Conservation (phyloP, 2,113 vertebrate species). For the Gallinago undulata region DNA sequence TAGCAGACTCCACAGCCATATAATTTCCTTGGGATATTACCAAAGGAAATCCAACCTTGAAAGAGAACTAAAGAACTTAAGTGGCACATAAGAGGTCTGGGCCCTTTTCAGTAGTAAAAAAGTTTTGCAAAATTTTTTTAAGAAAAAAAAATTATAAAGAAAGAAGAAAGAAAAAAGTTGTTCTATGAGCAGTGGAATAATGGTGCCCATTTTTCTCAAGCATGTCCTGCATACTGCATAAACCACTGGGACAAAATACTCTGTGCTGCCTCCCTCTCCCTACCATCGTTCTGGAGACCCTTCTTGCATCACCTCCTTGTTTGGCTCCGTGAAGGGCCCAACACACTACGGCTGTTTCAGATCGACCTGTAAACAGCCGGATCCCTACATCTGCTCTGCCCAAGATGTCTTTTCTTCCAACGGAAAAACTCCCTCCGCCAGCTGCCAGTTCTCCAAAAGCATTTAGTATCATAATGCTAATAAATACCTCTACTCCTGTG, state of each 20-base stretch:
- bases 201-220: not conserved
- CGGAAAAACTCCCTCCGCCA: not conserved
- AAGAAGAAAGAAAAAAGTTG: not conserved
- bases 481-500: not conserved
- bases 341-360: not conserved
- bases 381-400: accelerated
- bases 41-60: not conserved
- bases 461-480: not conserved
- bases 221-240: not conserved
- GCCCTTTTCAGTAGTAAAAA: not conserved
- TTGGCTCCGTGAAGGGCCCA: not conserved
- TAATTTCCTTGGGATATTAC: not conserved
- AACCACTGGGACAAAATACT: not conserved
- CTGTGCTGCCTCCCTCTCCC: not conserved
- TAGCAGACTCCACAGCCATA: not conserved
- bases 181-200: not conserved
- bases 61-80: not conserved
- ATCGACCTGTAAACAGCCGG: not conserved
- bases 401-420: not conserved
- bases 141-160: not conserved
- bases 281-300: too few relatives aligned
- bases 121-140: not conserved
- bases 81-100: not conserved
- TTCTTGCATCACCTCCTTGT: not conserved
- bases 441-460: not conserved